phyloP scores from a whole-genome alignment of 1,140 invertebrate species.

The Ceratitis capitata region DNA sequence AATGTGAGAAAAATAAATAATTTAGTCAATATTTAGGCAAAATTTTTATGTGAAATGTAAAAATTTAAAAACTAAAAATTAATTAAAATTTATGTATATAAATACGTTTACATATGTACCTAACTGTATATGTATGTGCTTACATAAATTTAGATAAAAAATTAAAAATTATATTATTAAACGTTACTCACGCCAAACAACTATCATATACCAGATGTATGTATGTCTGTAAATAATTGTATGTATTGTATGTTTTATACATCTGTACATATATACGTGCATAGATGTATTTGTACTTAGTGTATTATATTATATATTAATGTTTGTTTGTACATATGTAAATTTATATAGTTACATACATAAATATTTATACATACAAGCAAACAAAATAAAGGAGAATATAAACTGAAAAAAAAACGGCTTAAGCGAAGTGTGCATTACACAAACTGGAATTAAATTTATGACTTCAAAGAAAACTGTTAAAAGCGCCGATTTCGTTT shows the following conservation, averaged over 20 bases:
- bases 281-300: background rate
- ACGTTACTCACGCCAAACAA: background rate
- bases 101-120: background rate
- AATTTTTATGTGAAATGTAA: constrained; percentile 28
- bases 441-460: too few species aligned
- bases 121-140: background rate
- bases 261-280: background rate
- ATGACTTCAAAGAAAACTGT: too few species aligned
- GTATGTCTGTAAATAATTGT: background rate
- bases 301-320: background rate
- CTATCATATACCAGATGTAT: background rate
- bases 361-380: constrained; percentile 41
- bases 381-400: constrained; percentile 36
- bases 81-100: background rate
- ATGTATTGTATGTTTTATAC: background rate
- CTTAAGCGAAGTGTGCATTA: background rate
- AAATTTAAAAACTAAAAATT: background rate
- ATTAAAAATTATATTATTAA: background rate
- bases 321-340: background rate
- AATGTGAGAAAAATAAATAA: constrained; percentile 26
- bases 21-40: background rate
- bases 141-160: background rate
- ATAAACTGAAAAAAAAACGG: background rate
- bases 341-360: constrained; percentile 36
- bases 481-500: too few species aligned